Evolutionary conservation across 2,113 vertebrate species (phyloP), one percentile per base, ranked within the genome.

Genomic region (Oncorhynchus tshawytscha): DNA sequence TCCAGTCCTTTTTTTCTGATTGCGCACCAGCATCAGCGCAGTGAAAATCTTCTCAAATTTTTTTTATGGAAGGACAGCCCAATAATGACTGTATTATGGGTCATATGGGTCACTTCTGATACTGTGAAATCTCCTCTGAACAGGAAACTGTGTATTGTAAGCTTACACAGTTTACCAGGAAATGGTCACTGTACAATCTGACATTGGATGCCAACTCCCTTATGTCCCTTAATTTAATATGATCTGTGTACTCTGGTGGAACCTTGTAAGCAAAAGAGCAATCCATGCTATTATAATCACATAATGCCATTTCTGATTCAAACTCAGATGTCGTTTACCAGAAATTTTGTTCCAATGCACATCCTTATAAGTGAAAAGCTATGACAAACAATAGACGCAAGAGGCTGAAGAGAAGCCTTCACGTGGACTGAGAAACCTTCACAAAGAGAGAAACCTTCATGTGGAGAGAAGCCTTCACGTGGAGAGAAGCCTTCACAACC

Each of bases 311-410:
- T 62, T n/a, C 59, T 0, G 13, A 62, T 57, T 57, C 18, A 62
- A 62, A 62, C 20, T 62, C 18, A 22, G 51, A 54, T 54, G 51
- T 54, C 5, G 18, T 22, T 20, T 22, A 8, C n/a, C 7, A n/a
- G 59, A 62, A n/a, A 62, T 62, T n/a, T n/a, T n/a, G n/a, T n/a
- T n/a, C 7, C 59, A 62, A 62, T 62, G n/a, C n/a, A 62, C 59
- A 62, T 62, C 59, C 59, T 62, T 22, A 62, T n/a, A 57, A 57
- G 54, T 18, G 59, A 62, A 54, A 54, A 54, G 13, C 51, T 54
- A 5, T 1, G 3, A 18, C 3, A 54, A 54, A n/a, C 59, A 62
- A 22, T 62, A 62, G n/a, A 24, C 7, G 0, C 59, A 62, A 54
- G 59, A 16, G 59, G 59, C 59, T 24, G 59, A 62, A 6, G n/a